These are phyloP conservation scores for Anoura caudifer DNA, from an alignment of 2,113 vertebrate genomes.

Conservation along the genomic window DNA sequence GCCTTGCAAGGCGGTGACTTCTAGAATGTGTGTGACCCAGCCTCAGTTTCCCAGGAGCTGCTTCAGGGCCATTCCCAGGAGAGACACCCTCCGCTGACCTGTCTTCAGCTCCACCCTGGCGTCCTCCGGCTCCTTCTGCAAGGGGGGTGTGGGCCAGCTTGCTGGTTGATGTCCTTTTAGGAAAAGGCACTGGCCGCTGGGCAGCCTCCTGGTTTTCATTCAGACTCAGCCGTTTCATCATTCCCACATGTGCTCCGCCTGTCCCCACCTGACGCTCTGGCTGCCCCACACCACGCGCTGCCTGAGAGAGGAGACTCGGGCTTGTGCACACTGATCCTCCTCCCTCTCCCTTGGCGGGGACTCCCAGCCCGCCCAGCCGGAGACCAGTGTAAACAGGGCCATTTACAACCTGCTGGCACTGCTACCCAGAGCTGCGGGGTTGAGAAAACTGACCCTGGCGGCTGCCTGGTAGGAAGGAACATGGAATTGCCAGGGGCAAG, in stretches of 20 bases:
- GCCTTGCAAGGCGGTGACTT: not conserved
- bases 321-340: rapidly evolving
- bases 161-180: not conserved
- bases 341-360: not conserved
- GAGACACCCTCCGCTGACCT: not conserved
- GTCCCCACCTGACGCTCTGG: not conserved
- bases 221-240: not conserved
- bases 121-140: not conserved
- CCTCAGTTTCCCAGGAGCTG: not conserved
- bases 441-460: not conserved
- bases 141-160: too few species aligned
- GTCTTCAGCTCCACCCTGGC: not conserved
- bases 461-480: not conserved
- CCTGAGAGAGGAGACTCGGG: not conserved
- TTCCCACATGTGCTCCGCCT: not conserved
- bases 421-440: not conserved
- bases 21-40: not conserved
- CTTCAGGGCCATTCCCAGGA: not conserved
- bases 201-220: not conserved
- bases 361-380: too few species aligned
- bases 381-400: not conserved
- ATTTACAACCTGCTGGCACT: not conserved
- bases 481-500: rapidly evolving
- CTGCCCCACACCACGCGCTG: not conserved
- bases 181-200: not conserved